phyloP scores from a whole-genome alignment of 2,888 invertebrate species.

The Andrena marginata region DNA sequence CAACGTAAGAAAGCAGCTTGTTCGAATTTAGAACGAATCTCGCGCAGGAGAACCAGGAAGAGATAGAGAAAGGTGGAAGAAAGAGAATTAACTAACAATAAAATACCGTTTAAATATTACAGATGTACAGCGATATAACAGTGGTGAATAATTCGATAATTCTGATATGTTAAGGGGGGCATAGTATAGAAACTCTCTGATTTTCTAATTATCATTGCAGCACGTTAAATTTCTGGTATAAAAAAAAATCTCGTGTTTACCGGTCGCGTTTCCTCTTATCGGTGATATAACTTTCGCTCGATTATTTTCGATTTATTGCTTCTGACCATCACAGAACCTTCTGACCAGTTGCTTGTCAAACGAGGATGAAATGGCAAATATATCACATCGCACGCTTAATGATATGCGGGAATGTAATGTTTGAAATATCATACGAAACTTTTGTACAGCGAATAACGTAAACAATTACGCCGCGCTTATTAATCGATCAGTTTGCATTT shows the following conservation, averaged over 20 bases:
- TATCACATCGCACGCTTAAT: conserved; percentile 1
- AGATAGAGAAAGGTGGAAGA: neutral
- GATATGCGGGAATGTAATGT: neutral
- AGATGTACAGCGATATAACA: neutral
- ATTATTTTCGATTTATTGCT: conserved; percentile 28
- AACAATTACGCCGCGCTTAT: conserved; percentile 13
- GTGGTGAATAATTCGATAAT: neutral
- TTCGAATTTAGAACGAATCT: too few relatives aligned
- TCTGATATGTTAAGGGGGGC: neutral
- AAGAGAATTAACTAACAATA: neutral
- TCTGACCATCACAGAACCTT: conserved; percentile 33
- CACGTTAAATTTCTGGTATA: neutral
- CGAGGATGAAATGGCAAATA: conserved; percentile 27
- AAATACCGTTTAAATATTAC: neutral
- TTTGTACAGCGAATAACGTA: neutral
- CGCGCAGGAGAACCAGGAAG: neutral
- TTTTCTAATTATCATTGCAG: neutral
- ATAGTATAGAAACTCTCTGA: neutral
- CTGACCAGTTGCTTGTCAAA: conserved; percentile 1
- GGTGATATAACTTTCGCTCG: conserved; percentile 7
- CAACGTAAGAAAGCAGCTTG: too few relatives aligned
- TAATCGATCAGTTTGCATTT: conserved; percentile 74
- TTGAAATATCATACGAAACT: conserved; percentile 4
- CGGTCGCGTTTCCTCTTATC: conserved; percentile 17
- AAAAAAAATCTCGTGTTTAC: conserved; percentile 26